These are phyloP conservation scores for Toxotes jaculatrix DNA, from an alignment of 2,113 vertebrate species.

Conservation along the genomic window DNA sequence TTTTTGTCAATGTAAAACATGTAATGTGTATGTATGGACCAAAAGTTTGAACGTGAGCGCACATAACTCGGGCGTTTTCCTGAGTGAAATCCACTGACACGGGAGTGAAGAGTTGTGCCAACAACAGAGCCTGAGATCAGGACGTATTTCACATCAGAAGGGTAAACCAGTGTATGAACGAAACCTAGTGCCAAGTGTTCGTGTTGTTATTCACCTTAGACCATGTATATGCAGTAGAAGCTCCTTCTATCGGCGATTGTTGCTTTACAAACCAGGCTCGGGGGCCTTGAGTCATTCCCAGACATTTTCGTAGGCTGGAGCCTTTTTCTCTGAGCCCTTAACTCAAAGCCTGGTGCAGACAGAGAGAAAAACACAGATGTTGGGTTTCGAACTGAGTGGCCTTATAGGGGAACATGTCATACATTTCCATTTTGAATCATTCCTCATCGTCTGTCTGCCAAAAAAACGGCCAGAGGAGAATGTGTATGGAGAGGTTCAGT, in stretches of 20 bases:
- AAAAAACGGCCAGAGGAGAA: conserved; percentile 81
- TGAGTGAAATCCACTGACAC: conserved; percentile 77
- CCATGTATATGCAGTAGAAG: conserved; percentile 80
- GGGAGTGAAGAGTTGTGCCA: conserved; percentile 60
- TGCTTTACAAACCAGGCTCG: conserved; percentile 69
- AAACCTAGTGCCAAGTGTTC: conserved; percentile 82
- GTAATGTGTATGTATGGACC: conserved; percentile 84
- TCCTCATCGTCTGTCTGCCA: conserved; percentile 82
- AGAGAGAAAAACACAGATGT: conserved; percentile 70
- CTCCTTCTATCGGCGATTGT: conserved; percentile 73
- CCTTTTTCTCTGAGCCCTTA: conserved; percentile 54
- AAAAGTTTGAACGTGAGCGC: conserved; percentile 81
- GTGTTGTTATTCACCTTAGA: conserved; percentile 77
- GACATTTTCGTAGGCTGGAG: conserved; percentile 56
- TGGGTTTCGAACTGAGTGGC: conserved; percentile 83
- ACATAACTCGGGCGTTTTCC: conserved; percentile 63
- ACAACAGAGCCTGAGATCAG: conserved; percentile 52
- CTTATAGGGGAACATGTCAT: conserved; percentile 83
- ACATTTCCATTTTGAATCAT: conserved; percentile 78
- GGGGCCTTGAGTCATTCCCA: conserved; percentile 66
- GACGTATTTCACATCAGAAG: conserved; percentile 38
- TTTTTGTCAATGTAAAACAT: conserved; percentile 85
- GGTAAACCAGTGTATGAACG: conserved; percentile 66
- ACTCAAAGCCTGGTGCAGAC: conserved; percentile 67
- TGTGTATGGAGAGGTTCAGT: conserved; percentile 75